phyloP scores from a whole-genome alignment of 2,113 vertebrate species.

The Oplegnathus fasciatus region DNA sequence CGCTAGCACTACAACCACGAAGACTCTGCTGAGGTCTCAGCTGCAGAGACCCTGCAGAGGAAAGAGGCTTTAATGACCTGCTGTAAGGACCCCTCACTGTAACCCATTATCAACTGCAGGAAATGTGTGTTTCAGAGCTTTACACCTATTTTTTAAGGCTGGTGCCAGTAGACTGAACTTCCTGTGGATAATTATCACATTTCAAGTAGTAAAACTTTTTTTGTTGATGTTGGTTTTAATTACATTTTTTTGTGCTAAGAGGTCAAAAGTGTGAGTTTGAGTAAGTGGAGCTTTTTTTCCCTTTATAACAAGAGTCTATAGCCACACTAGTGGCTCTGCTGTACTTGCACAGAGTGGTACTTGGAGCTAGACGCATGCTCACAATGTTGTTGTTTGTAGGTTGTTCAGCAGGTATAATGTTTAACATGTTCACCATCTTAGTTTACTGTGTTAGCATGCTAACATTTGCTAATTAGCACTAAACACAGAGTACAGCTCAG shows the following conservation, averaged over 20 bases:
- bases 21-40: slow-evolving; percentile 19
- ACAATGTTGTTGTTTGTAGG: not conserved
- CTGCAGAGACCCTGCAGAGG: slow-evolving; percentile 18
- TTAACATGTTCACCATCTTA: too few relatives aligned
- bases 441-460: too few relatives aligned
- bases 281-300: not conserved
- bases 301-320: not conserved
- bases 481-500: too few relatives aligned
- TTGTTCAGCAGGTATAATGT: not conserved
- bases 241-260: not conserved
- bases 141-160: slow-evolving; percentile 53
- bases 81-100: slow-evolving; percentile 35
- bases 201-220: slow-evolving; percentile 42
- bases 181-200: slow-evolving; percentile 67
- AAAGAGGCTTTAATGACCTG: slow-evolving; percentile 49
- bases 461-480: too few relatives aligned
- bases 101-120: slow-evolving; percentile 58
- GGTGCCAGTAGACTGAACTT: slow-evolving; percentile 50
- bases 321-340: not conserved
- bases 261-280: slow-evolving; percentile 6
- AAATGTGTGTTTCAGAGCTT: slow-evolving; percentile 52
- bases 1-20: slow-evolving; percentile 16
- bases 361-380: not conserved
- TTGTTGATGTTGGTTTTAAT: not conserved
- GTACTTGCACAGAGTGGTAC: not conserved